Conservation (phyloP, 2,797 vertebrate species). For the Borostomias antarcticus region DNA sequence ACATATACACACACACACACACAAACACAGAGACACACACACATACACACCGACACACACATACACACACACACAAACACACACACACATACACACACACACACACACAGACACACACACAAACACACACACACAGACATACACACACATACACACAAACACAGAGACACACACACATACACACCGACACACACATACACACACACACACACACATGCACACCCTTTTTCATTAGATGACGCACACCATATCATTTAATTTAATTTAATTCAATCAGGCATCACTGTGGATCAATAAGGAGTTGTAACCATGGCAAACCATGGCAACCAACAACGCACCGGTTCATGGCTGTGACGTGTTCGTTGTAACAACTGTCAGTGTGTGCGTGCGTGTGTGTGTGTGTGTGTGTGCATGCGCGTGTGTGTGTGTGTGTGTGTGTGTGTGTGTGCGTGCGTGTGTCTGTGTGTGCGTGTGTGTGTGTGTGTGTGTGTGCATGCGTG, state of each 20-base stretch:
- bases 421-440: too few species aligned
- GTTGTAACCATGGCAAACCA: background rate
- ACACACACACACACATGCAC: background rate
- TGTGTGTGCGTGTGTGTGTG: too few species aligned
- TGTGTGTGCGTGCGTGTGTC: too few species aligned
- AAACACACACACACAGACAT: background rate
- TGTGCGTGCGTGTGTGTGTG: background rate
- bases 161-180: background rate
- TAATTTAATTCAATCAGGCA: background rate
- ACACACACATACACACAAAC: background rate
- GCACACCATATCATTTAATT: background rate
- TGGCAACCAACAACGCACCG: background rate
- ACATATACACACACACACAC: background rate
- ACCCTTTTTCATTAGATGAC: background rate
- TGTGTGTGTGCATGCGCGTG: background rate
- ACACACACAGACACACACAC: background rate
- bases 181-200: background rate
- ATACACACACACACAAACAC: background rate
- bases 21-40: background rate
- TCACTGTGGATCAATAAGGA: background rate
- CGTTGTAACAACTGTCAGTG: background rate
- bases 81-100: background rate
- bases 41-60: background rate
- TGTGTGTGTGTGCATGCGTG: too few species aligned
- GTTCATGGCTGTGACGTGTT: background rate